Conservation (phyloP, 2,888 invertebrate genomes). For the Drosophila merina region DNA sequence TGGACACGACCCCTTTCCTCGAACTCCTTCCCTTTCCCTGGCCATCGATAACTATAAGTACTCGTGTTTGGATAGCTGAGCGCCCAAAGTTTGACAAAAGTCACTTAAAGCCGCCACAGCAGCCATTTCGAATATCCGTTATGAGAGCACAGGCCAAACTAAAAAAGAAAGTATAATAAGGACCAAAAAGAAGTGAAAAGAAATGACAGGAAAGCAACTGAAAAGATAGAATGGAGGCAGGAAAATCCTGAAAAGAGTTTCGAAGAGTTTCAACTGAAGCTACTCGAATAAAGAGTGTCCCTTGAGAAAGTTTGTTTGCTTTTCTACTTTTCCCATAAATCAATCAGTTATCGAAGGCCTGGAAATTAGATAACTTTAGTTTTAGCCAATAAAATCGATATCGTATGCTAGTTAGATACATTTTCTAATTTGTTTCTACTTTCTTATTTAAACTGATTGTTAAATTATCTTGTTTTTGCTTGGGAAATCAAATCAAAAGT, state of each 20-base stretch:
- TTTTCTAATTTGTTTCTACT: neutral
- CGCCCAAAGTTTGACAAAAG: conserved; percentile 73
- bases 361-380: conserved; percentile 14
- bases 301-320: conserved; percentile 29
- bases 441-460: neutral
- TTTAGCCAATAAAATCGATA: neutral
- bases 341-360: conserved; percentile 32
- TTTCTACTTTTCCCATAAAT: conserved; percentile 39
- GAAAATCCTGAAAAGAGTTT: neutral
- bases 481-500: neutral
- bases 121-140: conserved; percentile 73
- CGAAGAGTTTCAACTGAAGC: conserved; percentile 24
- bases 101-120: conserved; percentile 73
- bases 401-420: neutral
- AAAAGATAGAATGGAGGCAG: neutral
- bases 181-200: conserved; percentile 7
- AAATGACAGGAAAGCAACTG: conserved; percentile 15
- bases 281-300: conserved; percentile 28
- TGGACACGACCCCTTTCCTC: neutral
- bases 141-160: conserved; percentile 48
- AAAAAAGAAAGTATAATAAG: conserved; percentile 15
- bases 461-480: neutral
- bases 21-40: neutral
- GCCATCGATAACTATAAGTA: conserved; percentile 70
- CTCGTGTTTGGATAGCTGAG: conserved; percentile 64